Percentiles rank a stretch among this genome's conserved stretches.
Conservation (phyloP, 2,113 vertebrate species). For the Prochilodus magdalenae region DNA sequence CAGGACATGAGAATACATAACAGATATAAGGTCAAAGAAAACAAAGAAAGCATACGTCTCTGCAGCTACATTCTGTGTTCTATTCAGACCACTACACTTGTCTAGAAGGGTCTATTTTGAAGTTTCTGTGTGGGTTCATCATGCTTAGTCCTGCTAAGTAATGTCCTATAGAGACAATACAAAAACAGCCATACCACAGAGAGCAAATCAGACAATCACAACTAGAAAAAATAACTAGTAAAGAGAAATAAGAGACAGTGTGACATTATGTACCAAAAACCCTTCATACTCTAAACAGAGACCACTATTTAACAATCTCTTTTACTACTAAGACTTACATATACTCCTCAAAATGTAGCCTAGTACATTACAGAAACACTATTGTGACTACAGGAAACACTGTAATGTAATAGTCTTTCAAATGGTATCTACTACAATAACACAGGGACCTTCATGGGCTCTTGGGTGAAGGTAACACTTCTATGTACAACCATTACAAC, state of each 20-base stretch:
- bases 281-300: too few relatives aligned
- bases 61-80: neutral
- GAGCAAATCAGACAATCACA: neutral
- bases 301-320: too few relatives aligned
- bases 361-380: too few relatives aligned
- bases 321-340: too few relatives aligned
- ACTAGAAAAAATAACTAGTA: neutral
- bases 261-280: too few relatives aligned
- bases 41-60: neutral
- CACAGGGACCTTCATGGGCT: too few relatives aligned
- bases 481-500: too few relatives aligned
- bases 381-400: too few relatives aligned
- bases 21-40: neutral
- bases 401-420: too few relatives aligned
- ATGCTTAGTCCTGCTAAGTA: neutral
- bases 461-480: too few relatives aligned
- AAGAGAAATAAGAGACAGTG: neutral
- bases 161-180: neutral
- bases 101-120: neutral
- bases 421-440: too few relatives aligned
- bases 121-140: neutral
- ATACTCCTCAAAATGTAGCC: too few relatives aligned
- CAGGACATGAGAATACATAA: neutral
- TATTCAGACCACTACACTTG: neutral
- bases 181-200: neutral